Base-by-base conservation (phyloP, 2,797 vertebrate genomes). In the Hydrolagus colliei region DNA sequence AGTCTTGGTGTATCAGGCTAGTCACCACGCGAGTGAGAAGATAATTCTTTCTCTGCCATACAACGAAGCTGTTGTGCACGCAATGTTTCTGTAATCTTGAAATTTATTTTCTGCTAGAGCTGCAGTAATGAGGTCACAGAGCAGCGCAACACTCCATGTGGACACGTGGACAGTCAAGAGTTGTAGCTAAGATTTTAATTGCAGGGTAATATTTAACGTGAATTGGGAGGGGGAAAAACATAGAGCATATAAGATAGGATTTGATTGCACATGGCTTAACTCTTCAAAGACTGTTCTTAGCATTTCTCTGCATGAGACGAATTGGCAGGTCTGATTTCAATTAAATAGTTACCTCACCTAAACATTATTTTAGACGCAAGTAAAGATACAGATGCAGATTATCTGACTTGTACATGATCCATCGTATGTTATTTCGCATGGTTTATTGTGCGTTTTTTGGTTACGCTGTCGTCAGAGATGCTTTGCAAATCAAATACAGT, bases 51-150 rank as follows among this genome's bases (percentile, higher is more conserved):
- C 61, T 62, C 41, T 52, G 6, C 41, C 41, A 1, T n/a, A 77
- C 59, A 7, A 1, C 2, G 62, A 9, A 32, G 0, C 41, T 14
- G 77, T 22, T 65, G 10, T 14, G 4, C 27, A 7, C 27, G 9
- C 20, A 79, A 79, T 62, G 7, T 27, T 27, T 79, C 77, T 32
- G 22, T 20, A 52, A 77, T 52, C 41, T 77, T 77, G n/a, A 41
- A n/a, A 77, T 20, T 77, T 77, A 76, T 63, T 61, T 77, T 77
- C 52, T 61, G 35, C 27, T 62, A 79, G 62, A 79, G 59, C 61
- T 27, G 77, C n/a, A 79, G 6, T 63, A 63, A 65, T 79, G 77
- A 79, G 77, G 8, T 79, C 61, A 63, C 77, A 22, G 14, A 79
- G 77, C n/a, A 79, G 52, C 59, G 13, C 61, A 77, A 59, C 63